Evolutionary conservation across 2,797 vertebrate genomes (phyloP).

Genomic region (Coilia nasus): DNA sequence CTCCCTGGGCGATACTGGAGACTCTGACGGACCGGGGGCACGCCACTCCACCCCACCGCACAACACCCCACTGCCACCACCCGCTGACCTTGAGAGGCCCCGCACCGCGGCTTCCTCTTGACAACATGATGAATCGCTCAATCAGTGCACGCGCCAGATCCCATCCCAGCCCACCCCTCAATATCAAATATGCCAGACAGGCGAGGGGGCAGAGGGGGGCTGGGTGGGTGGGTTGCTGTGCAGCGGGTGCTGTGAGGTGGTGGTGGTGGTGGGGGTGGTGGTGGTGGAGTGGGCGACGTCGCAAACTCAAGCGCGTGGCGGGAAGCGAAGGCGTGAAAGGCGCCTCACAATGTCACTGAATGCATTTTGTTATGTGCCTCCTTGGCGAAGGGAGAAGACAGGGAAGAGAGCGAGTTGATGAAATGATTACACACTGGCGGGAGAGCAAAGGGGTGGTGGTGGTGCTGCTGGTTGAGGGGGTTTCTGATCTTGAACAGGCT

Average conservation of each 20-base stretch:
- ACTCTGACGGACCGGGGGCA: slow-evolving; percentile 26
- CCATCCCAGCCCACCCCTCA: slow-evolving; percentile 52
- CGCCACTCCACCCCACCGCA: slow-evolving; percentile 48
- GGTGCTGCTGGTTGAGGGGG: not conserved
- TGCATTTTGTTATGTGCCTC: slow-evolving; percentile 79
- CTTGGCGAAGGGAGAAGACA: slow-evolving; percentile 74
- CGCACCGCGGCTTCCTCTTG: slow-evolving; percentile 68
- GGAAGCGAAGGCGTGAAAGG: slow-evolving; percentile 76
- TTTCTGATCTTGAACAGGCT: slow-evolving; percentile 66
- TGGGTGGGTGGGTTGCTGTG: slow-evolving; percentile 11
- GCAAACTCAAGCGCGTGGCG: slow-evolving; percentile 62
- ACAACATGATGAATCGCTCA: slow-evolving; percentile 80
- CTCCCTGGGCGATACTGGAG: not conserved
- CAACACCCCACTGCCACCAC: slow-evolving; percentile 58
- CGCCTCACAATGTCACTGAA: slow-evolving; percentile 76
- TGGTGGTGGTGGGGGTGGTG: not conserved
- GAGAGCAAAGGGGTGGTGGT: slow-evolving; percentile 49
- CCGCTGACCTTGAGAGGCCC: slow-evolving; percentile 79
- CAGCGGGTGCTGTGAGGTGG: not conserved
- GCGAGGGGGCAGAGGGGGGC: slow-evolving; percentile 46
- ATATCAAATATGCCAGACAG: slow-evolving; percentile 68
- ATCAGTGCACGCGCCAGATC: slow-evolving; percentile 68
- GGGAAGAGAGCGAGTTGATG: slow-evolving; percentile 78
- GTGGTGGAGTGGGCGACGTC: slow-evolving; percentile 43
- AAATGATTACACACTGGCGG: slow-evolving; percentile 80